Evolutionary conservation across 2,888 invertebrate species (phyloP), one percentile per base, ranked within the genome.

Genomic region (Panopea generosa): DNA sequence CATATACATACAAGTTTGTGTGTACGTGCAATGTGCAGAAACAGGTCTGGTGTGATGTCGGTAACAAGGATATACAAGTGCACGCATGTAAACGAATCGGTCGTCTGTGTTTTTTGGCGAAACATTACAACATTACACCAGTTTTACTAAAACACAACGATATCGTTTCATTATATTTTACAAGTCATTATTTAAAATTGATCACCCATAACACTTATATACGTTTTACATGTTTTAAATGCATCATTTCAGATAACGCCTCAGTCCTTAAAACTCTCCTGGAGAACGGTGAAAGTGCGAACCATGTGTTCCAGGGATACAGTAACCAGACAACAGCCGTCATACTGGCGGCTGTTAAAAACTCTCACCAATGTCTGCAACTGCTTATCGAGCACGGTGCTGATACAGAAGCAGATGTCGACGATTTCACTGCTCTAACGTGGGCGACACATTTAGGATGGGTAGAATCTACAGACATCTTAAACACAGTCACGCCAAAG

Each of bases 231-330:
- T n/a, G n/a, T n/a, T n/a, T n/a, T n/a, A n/a, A n/a, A n/a, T n/a
- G n/a, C n/a, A n/a, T n/a, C n/a, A n/a, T 57, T 74, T 18, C 56
- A 81, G 81, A 81, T 50, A 81, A 81, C 65, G 62, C 52, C 14
- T 47, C 38, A 29, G 59, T 77, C 22, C 22, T 81, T 43, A 68
- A 75, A 53, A 65, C 60, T 2, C 62, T 81, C 2, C 56, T 81
- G 9, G 69, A 75, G n/a, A 77, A 72, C 27, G 77, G 77, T 9
- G 74, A 72, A 24, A 49, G 61, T 14, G 68, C 62, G 1, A 63
- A 77, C 24, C 75, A 61, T 29, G 59, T 75, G 18, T 81, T 77
- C 66, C 63, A 75, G 2, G 81, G 81, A n/a, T 81, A 77, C 45
- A 67, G 72, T 29, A 66, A 49, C 24, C 71, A 69, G 22, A 72